Evolutionary conservation across 1,140 invertebrate species (phyloP), one percentile per base, ranked within the genome.

Genomic region (Apis cerana): DNA sequence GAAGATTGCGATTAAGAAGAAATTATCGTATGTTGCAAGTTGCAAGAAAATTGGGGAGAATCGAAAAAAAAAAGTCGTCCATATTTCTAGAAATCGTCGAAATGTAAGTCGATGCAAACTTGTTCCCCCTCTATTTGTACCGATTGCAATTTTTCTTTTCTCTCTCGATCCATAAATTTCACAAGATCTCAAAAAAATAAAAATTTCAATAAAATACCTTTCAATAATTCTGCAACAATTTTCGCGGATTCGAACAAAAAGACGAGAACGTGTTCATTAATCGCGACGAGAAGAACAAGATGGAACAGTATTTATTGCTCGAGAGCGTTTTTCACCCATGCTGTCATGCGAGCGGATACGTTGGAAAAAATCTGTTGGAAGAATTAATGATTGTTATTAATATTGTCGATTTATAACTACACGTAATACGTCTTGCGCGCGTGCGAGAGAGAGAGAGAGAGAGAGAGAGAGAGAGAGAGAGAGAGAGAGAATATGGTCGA

Each of bases 301-400:
- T 21, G 59, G 50, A 62, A 23, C 27, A 21, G 19, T 76, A 50
- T 54, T 76, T 52, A 61, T 54, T 64, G 43, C 11, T 15, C 23
- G 48, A 15, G 71, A 88, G 83, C 71, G 58, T 79, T 67, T 74
- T 71, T 80, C 59, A 80, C 50, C 58, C 54, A 11, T 17, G 54
- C 19, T 27, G 43, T 74, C 56, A 65, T 56, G 43, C 62, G 77
- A 33, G 52, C 50, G 50, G 69, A 61, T 80, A 21, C 17, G 15
- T 15, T 11, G 19, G 33, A 27, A 75, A 77, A 54, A 78, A 88
- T 77, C 71, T 75, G 61, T 74, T 69, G 56, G 76, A 87, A 90
- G 89, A 91, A 91, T 91, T 86, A 91, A 88, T 88, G 88, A 90
- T 89, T 83, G 89, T 89, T 89, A 93, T 92, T 92, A 93, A 91